Conservation (phyloP, 2,797 vertebrate genomes). For the Kryptolebias ocellatus region DNA sequence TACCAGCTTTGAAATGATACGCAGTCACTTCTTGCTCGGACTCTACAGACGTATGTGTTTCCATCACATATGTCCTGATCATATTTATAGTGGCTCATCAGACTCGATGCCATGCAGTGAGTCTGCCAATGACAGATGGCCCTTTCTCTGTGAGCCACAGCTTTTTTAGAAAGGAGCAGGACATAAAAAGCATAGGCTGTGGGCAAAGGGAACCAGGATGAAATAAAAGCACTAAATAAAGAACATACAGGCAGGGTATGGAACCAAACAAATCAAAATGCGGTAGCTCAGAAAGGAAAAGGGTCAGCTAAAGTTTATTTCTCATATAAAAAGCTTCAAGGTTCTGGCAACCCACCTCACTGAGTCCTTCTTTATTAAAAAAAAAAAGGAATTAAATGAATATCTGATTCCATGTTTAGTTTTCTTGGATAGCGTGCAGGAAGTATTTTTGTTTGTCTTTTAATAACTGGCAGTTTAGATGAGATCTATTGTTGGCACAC, state of each 20-base stretch:
- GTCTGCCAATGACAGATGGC: slow-evolving; percentile 77
- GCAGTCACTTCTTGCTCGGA: slow-evolving; percentile 19
- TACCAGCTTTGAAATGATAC: background rate
- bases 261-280: slow-evolving; percentile 13
- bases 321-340: slow-evolving; percentile 4
- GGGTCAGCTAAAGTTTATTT: slow-evolving; percentile 21
- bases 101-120: slow-evolving; percentile 45
- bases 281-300: background rate
- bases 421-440: slow-evolving; percentile 35
- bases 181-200: slow-evolving; percentile 27
- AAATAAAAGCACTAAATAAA: slow-evolving; percentile 4
- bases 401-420: slow-evolving; percentile 42
- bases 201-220: slow-evolving; percentile 5
- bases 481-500: slow-evolving; percentile 60
- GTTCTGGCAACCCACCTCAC: slow-evolving; percentile 29
- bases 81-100: slow-evolving; percentile 73
- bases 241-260: background rate
- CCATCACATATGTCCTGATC: slow-evolving; percentile 69
- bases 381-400: slow-evolving; percentile 9
- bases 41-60: slow-evolving; percentile 43
- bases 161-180: slow-evolving; percentile 55
- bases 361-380: slow-evolving; percentile 27
- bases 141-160: slow-evolving; percentile 62
- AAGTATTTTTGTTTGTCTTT: slow-evolving; percentile 58
- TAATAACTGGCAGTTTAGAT: slow-evolving; percentile 60